Percentiles rank a stretch among this genome's conserved stretches.
Evolutionary conservation across 2,113 vertebrate species (phyloP).

Genomic region (Scortum barcoo): DNA sequence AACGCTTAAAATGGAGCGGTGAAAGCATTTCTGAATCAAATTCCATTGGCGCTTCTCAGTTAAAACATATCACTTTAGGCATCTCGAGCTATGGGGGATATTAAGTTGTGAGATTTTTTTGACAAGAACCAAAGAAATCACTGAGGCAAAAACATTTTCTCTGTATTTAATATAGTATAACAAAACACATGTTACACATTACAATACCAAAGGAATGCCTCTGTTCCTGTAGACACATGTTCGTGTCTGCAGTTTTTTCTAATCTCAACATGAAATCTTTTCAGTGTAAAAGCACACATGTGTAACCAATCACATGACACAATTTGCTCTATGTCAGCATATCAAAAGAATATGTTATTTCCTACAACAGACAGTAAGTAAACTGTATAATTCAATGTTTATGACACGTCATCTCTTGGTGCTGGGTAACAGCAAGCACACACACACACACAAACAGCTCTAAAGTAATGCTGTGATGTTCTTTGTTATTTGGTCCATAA

Average conservation of each 20-base stretch:
- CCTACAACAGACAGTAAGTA: slow-evolving; percentile 39
- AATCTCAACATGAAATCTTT: slow-evolving; percentile 54
- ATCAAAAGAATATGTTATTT: slow-evolving; percentile 46
- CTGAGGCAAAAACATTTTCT: slow-evolving; percentile 45
- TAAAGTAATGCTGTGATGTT: slow-evolving; percentile 16
- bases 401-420: slow-evolving; percentile 34
- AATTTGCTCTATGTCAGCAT: slow-evolving; percentile 46
- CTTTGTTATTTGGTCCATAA: slow-evolving; percentile 61
- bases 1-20: background rate
- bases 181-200: slow-evolving; percentile 70
- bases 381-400: slow-evolving; percentile 48
- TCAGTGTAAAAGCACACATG: slow-evolving; percentile 61
- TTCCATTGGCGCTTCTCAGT: background rate
- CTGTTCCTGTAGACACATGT: slow-evolving; percentile 60
- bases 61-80: background rate
- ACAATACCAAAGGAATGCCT: slow-evolving; percentile 70
- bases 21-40: slow-evolving; percentile 32
- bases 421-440: slow-evolving; percentile 9
- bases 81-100: background rate
- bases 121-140: slow-evolving; percentile 45
- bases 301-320: slow-evolving; percentile 61
- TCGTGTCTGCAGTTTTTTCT: slow-evolving; percentile 46
- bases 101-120: slow-evolving; percentile 37
- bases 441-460: slow-evolving; percentile 11
- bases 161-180: slow-evolving; percentile 73